phyloP scores from a whole-genome alignment of 2,113 vertebrate genomes.

The Elephantulus edwardii region DNA sequence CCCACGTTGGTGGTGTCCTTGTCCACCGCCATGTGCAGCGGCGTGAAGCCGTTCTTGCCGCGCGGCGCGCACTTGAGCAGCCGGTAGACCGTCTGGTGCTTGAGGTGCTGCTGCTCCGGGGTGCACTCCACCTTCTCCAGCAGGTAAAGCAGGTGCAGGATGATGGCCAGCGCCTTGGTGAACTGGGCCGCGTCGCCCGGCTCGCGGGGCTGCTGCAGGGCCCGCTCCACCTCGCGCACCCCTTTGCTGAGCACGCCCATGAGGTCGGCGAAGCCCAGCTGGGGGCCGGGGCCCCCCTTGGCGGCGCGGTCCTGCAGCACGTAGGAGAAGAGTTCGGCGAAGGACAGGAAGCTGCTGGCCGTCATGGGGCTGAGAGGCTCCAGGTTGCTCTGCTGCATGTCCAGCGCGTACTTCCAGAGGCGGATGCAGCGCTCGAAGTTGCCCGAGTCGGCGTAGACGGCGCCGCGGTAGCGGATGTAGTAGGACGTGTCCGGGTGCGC shows the following conservation, averaged over 20 bases:
- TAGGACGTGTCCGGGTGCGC: slow-evolving; percentile 97
- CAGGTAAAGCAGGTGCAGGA: slow-evolving; percentile 93
- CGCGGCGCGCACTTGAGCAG: slow-evolving; percentile 93
- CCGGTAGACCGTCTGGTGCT: slow-evolving; percentile 93
- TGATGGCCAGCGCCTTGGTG: slow-evolving; percentile 94
- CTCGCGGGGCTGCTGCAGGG: slow-evolving; percentile 90
- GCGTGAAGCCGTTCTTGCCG: slow-evolving; percentile 91
- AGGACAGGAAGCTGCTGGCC: slow-evolving; percentile 95
- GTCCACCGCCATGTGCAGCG: slow-evolving; percentile 95
- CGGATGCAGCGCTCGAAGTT: slow-evolving; percentile 96
- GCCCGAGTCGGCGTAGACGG: slow-evolving; percentile 95
- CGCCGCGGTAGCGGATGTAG: slow-evolving; percentile 96
- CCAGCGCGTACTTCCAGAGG: slow-evolving; percentile 95
- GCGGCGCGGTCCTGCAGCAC: slow-evolving; percentile 95
- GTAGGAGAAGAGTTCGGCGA: slow-evolving; percentile 96
- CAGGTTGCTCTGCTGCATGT: slow-evolving; percentile 96
- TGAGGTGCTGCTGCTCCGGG: slow-evolving; percentile 92
- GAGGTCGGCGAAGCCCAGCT: slow-evolving; percentile 92
- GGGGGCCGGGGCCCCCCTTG: slow-evolving; percentile 90
- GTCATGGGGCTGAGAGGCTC: slow-evolving; percentile 98
- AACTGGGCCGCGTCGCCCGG: slow-evolving; percentile 91
- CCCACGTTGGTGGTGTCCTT: slow-evolving; percentile 94
- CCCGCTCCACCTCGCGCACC: slow-evolving; percentile 94
- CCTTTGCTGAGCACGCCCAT: slow-evolving; percentile 95
- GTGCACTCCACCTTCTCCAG: slow-evolving; percentile 93